A percentile compares a stretch with the other conserved stretches of the same genome.
These are phyloP conservation scores for Poeciliopsis turrubarensis DNA, from an alignment of 2,113 vertebrate species.

Conservation along the genomic window DNA sequence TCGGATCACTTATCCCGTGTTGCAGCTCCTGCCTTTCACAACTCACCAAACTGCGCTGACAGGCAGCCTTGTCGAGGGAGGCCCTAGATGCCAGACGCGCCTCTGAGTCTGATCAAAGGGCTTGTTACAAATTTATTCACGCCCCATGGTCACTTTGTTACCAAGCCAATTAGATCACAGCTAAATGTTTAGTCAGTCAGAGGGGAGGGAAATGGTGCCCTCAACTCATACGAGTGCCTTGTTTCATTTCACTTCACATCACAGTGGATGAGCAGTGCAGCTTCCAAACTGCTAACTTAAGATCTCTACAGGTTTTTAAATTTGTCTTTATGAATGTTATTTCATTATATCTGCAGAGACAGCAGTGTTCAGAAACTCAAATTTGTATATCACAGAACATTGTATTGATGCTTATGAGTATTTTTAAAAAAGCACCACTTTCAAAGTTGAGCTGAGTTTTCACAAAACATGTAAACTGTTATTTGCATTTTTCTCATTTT, in stretches of 20 bases:
- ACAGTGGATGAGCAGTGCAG: slow-evolving; percentile 35
- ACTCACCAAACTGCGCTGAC: slow-evolving; percentile 46
- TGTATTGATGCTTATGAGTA: too few relatives aligned
- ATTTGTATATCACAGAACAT: too few relatives aligned
- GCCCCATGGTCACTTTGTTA: slow-evolving; percentile 69
- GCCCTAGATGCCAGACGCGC: slow-evolving; percentile 29
- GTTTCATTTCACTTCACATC: slow-evolving; percentile 58
- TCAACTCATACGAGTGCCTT: slow-evolving; percentile 42
- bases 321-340: background rate
- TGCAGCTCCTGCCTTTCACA: slow-evolving; percentile 39
- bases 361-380: background rate
- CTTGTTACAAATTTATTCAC: slow-evolving; percentile 61
- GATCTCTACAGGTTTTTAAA: background rate
- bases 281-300: slow-evolving; percentile 46
- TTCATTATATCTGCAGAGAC: background rate
- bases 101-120: slow-evolving; percentile 60
- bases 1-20: slow-evolving; percentile 30
- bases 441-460: too few relatives aligned
- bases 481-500: too few relatives aligned
- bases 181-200: slow-evolving; percentile 69
- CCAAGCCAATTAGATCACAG: slow-evolving; percentile 66
- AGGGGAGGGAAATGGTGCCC: slow-evolving; percentile 47
- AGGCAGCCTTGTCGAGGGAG: slow-evolving; percentile 45
- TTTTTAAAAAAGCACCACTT: too few relatives aligned
- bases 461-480: too few relatives aligned